Evolutionary conservation across 2,888 invertebrate genomes (phyloP), one percentile per base, ranked within the genome.

Genomic region (Monoplex corrugatus): DNA sequence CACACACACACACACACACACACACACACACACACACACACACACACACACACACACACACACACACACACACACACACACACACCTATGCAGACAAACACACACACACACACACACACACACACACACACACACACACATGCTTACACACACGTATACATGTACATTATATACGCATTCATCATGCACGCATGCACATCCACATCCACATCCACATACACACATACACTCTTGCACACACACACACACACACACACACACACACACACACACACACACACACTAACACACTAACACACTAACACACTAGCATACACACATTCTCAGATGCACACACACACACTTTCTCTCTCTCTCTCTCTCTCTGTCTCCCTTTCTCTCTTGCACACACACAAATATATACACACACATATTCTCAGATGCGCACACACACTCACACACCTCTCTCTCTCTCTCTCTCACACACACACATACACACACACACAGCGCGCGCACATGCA

Each of bases 11-110:
- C 38, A 38, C 78, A 80, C 78, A 80, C 43, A 40, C 28, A 28
- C 68, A 68, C 28, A 23, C 68, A 68, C 68, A 38, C 6, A 16
- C 78, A 80, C 78, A 40, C 43, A 40, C 78, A 80, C 43, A 80
- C 78, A 80, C 40, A 40, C 78, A 80, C 40, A 40, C 43, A 80
- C 78, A 40, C 78, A 86, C 75, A 86, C 89, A 86, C 83, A 83
- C 44, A 84, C 83, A 83, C 57, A 83, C 82, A 88, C 63, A 45
- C 1, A 87, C 28, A 35, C 87, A 75, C 72, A 75, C 78, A 44
- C 87, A 44, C 45, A 23, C 3, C 16, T 23, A 16, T 3, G 63
- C 16, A 23, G 63, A 23, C 23, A 63, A 10, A 19, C 3, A 35
- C 19, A n/a, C 8, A n/a, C 28, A 68, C 6, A 50, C 68, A n/a